Evolutionary conservation across 1,140 invertebrate species (phyloP).

Genomic region (Cheumatopsyche charites): DNA sequence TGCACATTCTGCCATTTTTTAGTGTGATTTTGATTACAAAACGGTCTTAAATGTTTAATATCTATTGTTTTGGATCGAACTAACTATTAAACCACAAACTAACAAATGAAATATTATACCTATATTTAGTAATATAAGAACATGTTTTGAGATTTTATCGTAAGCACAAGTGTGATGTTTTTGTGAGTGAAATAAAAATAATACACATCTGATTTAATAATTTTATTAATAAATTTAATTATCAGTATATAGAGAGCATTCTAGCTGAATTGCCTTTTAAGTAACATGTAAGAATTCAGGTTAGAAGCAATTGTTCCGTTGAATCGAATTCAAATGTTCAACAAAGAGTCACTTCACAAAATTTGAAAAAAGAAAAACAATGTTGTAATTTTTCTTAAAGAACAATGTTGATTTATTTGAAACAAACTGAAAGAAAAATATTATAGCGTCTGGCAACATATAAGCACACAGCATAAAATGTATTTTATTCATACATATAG

Average conservation of each 20-base stretch:
- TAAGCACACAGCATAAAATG: slow-evolving; percentile 23
- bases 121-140: too few relatives aligned
- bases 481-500: not conserved
- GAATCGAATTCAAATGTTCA: slow-evolving; percentile 10
- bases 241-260: slow-evolving; percentile 27
- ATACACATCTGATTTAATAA: slow-evolving; percentile 19
- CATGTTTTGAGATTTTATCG: too few relatives aligned
- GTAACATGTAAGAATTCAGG: slow-evolving; percentile 25
- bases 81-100: too few relatives aligned
- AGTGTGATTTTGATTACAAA: too few relatives aligned
- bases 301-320: slow-evolving; percentile 25
- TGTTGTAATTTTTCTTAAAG: too few relatives aligned
- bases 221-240: slow-evolving; percentile 28
- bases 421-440: not conserved
- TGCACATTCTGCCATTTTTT: too few relatives aligned
- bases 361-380: not conserved
- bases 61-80: too few relatives aligned
- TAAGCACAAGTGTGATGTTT: not conserved
- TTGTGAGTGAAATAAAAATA: not conserved
- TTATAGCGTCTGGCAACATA: not conserved
- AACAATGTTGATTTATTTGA: not conserved
- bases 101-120: too few relatives aligned
- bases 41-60: too few relatives aligned
- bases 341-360: slow-evolving; percentile 23
- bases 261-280: slow-evolving; percentile 28